Evolutionary conservation across 2,797 vertebrate species (phyloP), one percentile per base, ranked within the genome.

Genomic region (Sebastes vulpes): DNA sequence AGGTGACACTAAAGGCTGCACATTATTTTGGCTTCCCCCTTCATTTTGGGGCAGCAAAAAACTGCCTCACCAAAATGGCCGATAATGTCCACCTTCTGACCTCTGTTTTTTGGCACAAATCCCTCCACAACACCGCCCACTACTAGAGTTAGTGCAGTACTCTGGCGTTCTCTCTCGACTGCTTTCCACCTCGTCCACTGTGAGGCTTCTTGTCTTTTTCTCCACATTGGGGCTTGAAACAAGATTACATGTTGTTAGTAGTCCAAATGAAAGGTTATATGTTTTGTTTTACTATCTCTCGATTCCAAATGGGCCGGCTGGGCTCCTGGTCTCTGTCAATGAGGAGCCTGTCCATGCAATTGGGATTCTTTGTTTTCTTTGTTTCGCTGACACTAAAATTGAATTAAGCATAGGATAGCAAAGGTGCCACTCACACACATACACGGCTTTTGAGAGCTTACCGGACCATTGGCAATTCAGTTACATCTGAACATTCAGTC

Each of bases 61-160:
- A 95, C 95, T 93, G 97, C 97, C 96, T 97, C 96, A 91, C 96
- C 97, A 97, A 98, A 99, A 97, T 98, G 97, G 96, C 97, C 95
- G 85, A 96, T 97, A 97, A 97, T 97, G 96, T 97, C 96, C 95
- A 95, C 96, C 94, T 97, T 96, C 94, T 94, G 94, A 97, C 96
- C 95, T 96, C 93, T 95, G 95, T 96, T 96, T 96, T 91, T 95
- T 84, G 93, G 95, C 97, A 95, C 96, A 96, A 93, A 97, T 96
- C 96, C 92, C 89, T 89, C 89, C 85, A 96, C 96, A 77, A 90
- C 92, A 91, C 92, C 86, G 64, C 87, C 92, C 87, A 92, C 89
- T 89, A 80, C 61, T 96, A 96, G 91, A 95, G 90, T 86, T 95
- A 96, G 96, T 89, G 94, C 93, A 96, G 95, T 95, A 96, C 96